These are phyloP conservation scores for Daptonema setosum DNA, from an alignment of 2,888 invertebrate species.

Conservation along the genomic window DNA sequence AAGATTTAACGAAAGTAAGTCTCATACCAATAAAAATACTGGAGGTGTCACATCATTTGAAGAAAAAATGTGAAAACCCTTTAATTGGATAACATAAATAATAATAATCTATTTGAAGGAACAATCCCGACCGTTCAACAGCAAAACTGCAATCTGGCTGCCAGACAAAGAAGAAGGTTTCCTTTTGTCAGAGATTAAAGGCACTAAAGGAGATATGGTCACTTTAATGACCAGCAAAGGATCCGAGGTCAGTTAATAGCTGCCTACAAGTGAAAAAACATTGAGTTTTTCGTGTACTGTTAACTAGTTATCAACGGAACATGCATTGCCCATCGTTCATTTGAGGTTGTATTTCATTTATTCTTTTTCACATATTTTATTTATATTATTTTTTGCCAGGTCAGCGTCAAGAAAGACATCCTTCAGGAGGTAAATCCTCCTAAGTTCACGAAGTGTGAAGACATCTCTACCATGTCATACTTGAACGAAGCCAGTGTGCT, in stretches of 20 bases:
- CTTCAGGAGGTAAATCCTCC: conserved; percentile 54
- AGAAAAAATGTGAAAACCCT: too few species aligned
- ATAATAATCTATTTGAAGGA: too few species aligned
- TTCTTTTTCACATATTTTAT: too few species aligned
- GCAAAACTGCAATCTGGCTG: background rate
- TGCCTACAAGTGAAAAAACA: background rate
- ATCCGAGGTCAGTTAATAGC: conserved; percentile 9
- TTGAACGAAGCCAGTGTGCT: conserved; percentile 96
- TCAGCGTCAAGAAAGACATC: conserved; percentile 64
- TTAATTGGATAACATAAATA: too few species aligned
- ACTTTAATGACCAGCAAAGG: conserved; percentile 17
- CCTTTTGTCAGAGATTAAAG: conserved; percentile 15
- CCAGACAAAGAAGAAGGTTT: conserved; percentile 20
- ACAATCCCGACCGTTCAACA: too few species aligned
- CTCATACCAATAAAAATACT: too few species aligned
- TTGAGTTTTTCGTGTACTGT: background rate
- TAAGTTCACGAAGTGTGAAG: conserved; percentile 59
- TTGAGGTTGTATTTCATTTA: too few species aligned
- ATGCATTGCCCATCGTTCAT: too few species aligned
- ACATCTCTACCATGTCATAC: conserved; percentile 40
- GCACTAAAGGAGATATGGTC: conserved; percentile 17
- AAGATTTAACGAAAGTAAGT: conserved; percentile 18
- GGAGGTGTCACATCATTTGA: too few species aligned
- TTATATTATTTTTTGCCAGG: too few species aligned
- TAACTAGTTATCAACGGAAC: too few species aligned